phyloP scores from a whole-genome alignment of 2,888 invertebrate genomes.

The Dyspetes luteomarginatus region DNA sequence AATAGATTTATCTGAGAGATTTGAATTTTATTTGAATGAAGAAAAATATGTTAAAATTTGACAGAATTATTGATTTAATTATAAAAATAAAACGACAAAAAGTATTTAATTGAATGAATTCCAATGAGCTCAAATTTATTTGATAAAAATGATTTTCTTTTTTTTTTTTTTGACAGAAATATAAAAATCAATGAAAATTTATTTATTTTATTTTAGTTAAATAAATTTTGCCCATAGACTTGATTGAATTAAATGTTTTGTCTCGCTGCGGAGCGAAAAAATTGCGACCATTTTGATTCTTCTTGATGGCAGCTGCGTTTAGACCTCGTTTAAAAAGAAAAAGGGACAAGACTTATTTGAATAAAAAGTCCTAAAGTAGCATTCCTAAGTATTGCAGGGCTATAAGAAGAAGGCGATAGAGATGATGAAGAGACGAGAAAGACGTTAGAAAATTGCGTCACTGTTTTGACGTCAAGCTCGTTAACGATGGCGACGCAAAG shows the following conservation, averaged over 20 bases:
- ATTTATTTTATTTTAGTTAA: not conserved
- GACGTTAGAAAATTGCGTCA: conserved; percentile 42
- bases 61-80: no score
- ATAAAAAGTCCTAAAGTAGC: conserved; percentile 7
- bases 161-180: no score
- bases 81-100: no score
- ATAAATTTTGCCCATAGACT: not conserved
- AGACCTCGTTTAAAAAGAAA: conserved; percentile 8
- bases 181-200: not conserved
- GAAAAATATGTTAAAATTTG: no score
- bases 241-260: not conserved
- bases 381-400: not conserved
- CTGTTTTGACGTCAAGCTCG: conserved; percentile 62
- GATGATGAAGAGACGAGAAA: not conserved
- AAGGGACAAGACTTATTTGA: conserved; percentile 1
- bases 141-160: no score
- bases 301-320: conserved; percentile 7
- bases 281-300: not conserved
- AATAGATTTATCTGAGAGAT: no score
- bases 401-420: conserved; percentile 8
- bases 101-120: no score
- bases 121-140: no score
- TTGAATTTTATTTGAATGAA: no score
- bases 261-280: not conserved
- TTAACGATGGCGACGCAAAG: conserved; percentile 58